A percentile compares a stretch with the other conserved stretches of the same genome.
Conservation (phyloP, 2,888 invertebrate species). For the Griposia aprilina region DNA sequence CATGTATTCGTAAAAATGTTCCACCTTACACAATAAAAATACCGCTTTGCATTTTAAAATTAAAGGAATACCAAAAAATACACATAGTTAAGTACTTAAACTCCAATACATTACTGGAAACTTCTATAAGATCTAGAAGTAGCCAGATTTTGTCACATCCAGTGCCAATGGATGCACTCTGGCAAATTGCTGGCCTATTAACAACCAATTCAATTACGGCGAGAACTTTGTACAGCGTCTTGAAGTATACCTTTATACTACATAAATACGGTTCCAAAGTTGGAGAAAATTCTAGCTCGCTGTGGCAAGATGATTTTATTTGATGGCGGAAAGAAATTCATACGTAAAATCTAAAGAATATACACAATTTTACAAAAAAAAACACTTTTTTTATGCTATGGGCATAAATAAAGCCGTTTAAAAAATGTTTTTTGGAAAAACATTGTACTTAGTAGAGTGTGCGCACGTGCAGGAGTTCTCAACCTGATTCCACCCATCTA, state of each 20-base stretch:
- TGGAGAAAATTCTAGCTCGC: not conserved
- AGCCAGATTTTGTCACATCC: constrained; percentile 47
- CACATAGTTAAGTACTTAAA: not conserved
- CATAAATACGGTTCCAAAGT: constrained; percentile 36
- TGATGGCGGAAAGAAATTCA: not conserved
- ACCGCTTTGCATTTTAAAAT: not conserved
- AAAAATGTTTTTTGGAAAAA: too few relatives aligned
- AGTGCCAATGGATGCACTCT: constrained; percentile 65
- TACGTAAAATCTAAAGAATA: not conserved
- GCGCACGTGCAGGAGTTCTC: too few relatives aligned
- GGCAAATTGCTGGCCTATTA: constrained; percentile 70
- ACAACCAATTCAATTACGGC: constrained; percentile 69
- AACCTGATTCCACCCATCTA: too few relatives aligned
- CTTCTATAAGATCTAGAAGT: constrained; percentile 19
- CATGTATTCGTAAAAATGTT: too few relatives aligned
- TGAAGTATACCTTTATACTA: constrained; percentile 51
- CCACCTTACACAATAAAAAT: not conserved
- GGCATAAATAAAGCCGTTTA: not conserved
- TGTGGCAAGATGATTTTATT: not conserved
- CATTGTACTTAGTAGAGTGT: too few relatives aligned
- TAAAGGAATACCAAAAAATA: not conserved
- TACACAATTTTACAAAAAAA: not conserved
- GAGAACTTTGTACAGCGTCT: constrained; percentile 46
- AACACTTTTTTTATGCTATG: too few relatives aligned
- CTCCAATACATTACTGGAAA: constrained; percentile 25